Percentiles rank a stretch among this genome's conserved stretches.
phyloP scores from a whole-genome alignment of 1,140 invertebrate genomes.

The Drosophila kepulauana region DNA sequence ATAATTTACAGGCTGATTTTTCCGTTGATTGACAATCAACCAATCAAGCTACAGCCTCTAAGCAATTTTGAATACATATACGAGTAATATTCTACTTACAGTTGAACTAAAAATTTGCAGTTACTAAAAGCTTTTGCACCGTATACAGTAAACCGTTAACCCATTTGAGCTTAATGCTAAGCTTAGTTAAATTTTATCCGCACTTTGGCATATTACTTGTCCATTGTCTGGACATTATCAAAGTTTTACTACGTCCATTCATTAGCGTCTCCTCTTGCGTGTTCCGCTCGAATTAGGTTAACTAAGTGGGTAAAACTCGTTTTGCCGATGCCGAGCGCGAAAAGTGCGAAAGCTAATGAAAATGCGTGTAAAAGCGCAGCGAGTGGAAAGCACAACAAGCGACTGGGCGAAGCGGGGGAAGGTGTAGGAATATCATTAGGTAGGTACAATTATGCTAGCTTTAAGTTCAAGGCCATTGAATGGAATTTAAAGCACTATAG shows the following conservation, averaged over 20 bases:
- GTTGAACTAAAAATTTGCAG: neutral
- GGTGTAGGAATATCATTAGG: too few species aligned
- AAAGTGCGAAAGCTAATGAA: constrained; percentile 69
- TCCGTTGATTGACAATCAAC: neutral
- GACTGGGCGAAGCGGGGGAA: neutral
- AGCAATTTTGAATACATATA: neutral
- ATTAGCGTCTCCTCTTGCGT: constrained; percentile 63
- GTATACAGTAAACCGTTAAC: neutral
- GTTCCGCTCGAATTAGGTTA: constrained; percentile 72
- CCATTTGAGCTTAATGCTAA: neutral
- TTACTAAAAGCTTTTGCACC: neutral
- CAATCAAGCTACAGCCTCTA: neutral
- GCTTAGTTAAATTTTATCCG: neutral
- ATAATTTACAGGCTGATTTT: too few species aligned
- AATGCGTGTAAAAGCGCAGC: constrained; percentile 63
- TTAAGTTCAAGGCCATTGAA: constrained; percentile 71
- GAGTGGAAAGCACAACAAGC: constrained; percentile 6
- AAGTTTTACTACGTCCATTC: constrained; percentile 69
- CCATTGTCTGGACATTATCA: constrained; percentile 37
- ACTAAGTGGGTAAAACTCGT: constrained; percentile 70
- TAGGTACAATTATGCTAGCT: constrained; percentile 35
- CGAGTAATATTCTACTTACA: neutral
- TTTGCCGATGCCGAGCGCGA: constrained; percentile 28
- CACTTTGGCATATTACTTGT: neutral
- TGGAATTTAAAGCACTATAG: constrained; percentile 26